A percentile compares a stretch with the other conserved stretches of the same genome.
phyloP scores from a whole-genome alignment of 2,797 vertebrate species.

The Eupleurogrammus muticus region DNA sequence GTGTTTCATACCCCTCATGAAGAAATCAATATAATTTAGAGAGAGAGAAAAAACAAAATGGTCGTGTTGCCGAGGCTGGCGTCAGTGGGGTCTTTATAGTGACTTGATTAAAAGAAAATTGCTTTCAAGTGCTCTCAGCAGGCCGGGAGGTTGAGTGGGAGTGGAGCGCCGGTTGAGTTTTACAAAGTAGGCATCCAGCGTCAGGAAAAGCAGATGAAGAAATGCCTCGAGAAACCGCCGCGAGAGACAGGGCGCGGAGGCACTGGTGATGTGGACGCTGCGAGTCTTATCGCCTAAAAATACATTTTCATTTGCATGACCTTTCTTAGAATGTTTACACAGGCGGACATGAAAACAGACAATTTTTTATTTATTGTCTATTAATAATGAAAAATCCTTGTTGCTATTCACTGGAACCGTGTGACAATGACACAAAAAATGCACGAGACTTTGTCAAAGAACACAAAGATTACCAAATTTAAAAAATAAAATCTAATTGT shows the following conservation, averaged over 20 bases:
- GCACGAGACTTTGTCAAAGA: slow-evolving; percentile 5
- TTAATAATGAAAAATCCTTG: not conserved
- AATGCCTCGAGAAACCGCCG: slow-evolving; percentile 75
- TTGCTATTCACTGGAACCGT: not conserved
- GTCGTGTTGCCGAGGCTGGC: slow-evolving; percentile 72
- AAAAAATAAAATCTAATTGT: slow-evolving; percentile 32
- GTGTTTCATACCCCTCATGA: slow-evolving; percentile 69
- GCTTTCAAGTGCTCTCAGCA: slow-evolving; percentile 83
- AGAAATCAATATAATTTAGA: slow-evolving; percentile 76
- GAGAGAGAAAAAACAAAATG: slow-evolving; percentile 62
- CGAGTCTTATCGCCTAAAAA: slow-evolving; percentile 63
- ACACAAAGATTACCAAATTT: not conserved
- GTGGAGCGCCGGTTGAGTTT: slow-evolving; percentile 63
- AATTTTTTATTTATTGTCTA: not conserved
- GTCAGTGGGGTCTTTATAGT: slow-evolving; percentile 80
- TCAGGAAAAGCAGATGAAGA: slow-evolving; percentile 79
- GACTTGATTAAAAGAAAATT: slow-evolving; percentile 86
- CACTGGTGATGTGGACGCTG: slow-evolving; percentile 63
- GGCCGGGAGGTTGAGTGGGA: slow-evolving; percentile 78
- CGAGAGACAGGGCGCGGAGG: slow-evolving; percentile 62
- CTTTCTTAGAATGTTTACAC: slow-evolving; percentile 22
- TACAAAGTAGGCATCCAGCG: slow-evolving; percentile 67
- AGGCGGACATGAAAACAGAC: slow-evolving; percentile 12
- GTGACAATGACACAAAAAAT: slow-evolving; percentile 2
- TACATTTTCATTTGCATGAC: slow-evolving; percentile 54